These are phyloP conservation scores for Platorchestia sp. DNA, from an alignment of 1,140 invertebrate genomes.

Conservation along the genomic window DNA sequence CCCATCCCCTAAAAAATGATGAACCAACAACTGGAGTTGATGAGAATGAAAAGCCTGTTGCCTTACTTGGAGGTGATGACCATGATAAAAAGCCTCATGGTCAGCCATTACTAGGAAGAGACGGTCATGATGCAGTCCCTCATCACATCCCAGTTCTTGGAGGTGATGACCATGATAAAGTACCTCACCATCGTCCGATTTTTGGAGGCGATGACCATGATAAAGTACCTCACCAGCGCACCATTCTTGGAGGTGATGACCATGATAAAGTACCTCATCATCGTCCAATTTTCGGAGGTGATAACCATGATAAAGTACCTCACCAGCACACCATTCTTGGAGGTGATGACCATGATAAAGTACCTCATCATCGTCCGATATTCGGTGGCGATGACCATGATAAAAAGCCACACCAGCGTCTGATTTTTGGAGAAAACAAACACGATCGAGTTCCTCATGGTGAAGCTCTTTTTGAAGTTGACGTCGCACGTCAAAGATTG, in stretches of 20 bases:
- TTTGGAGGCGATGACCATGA: slow-evolving; percentile 56
- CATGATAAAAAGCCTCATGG: slow-evolving; percentile 55
- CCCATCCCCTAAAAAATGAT: not conserved
- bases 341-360: not conserved
- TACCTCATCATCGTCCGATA: not conserved
- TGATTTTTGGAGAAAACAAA: not conserved
- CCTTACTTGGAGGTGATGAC: not conserved
- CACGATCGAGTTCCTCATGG: slow-evolving; percentile 35
- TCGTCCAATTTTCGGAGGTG: not conserved
- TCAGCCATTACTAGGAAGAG: not conserved
- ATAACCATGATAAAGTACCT: slow-evolving; percentile 10
- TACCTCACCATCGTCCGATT: not conserved
- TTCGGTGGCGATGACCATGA: slow-evolving; percentile 58
- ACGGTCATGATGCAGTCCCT: slow-evolving; percentile 55
- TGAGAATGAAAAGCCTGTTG: not conserved
- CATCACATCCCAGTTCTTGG: slow-evolving; percentile 49
- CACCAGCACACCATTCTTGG: slow-evolving; percentile 41
- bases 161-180: slow-evolving; percentile 56
- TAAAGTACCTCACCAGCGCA: slow-evolving; percentile 45
- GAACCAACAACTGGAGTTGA: slow-evolving; percentile 53
- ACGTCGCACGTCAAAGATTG: slow-evolving; percentile 36
- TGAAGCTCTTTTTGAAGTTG: slow-evolving; percentile 36
- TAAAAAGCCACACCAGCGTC: slow-evolving; percentile 47
- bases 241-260: slow-evolving; percentile 16
- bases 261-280: slow-evolving; percentile 38